A percentile compares a stretch with the other conserved stretches of the same genome.
These are phyloP conservation scores for Natrix natrix DNA, from an alignment of 2,797 vertebrate genomes.

Conservation along the genomic window DNA sequence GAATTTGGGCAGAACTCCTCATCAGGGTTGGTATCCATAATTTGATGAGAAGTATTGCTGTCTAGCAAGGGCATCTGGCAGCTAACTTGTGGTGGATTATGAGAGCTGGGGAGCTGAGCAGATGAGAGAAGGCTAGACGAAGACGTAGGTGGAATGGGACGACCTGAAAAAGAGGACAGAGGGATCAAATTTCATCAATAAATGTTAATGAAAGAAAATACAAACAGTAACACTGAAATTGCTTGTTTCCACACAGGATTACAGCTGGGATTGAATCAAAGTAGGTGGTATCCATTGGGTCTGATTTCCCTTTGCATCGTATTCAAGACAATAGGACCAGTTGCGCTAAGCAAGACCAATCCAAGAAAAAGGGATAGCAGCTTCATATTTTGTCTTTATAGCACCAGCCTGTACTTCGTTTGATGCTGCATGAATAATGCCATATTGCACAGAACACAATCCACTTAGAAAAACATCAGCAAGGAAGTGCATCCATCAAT, in stretches of 20 bases:
- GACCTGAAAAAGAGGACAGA: conserved; percentile 89
- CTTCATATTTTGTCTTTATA: background rate
- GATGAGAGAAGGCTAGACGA: conserved; percentile 93
- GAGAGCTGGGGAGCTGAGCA: conserved; percentile 88
- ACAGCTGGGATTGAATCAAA: conserved; percentile 23
- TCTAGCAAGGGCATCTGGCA: conserved; percentile 99
- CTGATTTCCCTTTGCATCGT: background rate
- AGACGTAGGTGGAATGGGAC: conserved; percentile 96
- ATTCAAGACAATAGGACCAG: background rate
- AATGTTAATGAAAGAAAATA: conserved; percentile 63
- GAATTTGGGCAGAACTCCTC: conserved; percentile 89
- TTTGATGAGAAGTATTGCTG: conserved; percentile 97
- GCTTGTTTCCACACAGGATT: background rate
- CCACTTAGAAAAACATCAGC: background rate
- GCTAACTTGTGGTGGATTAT: conserved; percentile 88
- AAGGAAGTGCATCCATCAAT: background rate
- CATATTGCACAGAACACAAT: rapidly evolving
- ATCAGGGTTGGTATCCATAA: conserved; percentile 96
- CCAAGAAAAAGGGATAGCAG: background rate
- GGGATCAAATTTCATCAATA: conserved; percentile 80
- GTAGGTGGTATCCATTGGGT: rapidly evolving
- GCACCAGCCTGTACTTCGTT: background rate
- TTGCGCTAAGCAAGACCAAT: background rate
- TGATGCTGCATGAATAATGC: background rate
- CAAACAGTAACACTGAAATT: conserved; percentile 45